Conservation (phyloP, 2,797 vertebrate genomes). For the Thamnophis elegans region DNA sequence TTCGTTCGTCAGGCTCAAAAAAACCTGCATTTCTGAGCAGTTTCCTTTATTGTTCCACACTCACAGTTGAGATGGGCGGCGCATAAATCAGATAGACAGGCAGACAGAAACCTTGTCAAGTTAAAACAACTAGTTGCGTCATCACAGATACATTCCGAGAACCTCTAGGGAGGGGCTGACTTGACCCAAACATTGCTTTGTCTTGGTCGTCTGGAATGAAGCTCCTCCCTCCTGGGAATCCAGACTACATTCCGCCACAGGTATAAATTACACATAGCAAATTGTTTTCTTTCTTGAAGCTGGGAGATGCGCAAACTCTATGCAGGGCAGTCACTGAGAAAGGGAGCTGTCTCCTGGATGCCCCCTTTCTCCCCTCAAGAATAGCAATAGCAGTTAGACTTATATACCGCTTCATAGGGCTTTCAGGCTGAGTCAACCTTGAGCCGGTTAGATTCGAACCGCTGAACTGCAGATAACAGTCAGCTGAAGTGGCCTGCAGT, state of each 20-base stretch:
- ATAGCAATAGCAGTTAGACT: no score
- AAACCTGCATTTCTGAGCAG: not conserved
- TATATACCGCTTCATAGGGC: no score
- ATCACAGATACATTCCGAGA: not conserved
- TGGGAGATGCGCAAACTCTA: not conserved
- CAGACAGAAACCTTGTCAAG: not conserved
- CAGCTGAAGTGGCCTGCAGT: no score
- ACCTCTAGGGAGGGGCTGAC: not conserved
- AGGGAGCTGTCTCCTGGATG: not conserved
- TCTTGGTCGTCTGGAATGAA: not conserved
- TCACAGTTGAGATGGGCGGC: not conserved
- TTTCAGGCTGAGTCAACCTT: no score
- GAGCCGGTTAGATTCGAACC: no score
- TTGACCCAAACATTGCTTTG: not conserved
- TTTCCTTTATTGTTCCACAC: not conserved
- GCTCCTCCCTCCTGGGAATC: not conserved
- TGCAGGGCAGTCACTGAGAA: not conserved
- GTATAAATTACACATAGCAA: not conserved
- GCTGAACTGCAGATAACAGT: no score
- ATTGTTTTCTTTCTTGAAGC: not conserved
- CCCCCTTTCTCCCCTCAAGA: not conserved
- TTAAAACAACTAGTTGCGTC: not conserved
- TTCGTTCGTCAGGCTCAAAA: not conserved
- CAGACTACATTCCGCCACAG: not conserved
- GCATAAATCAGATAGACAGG: not conserved